A percentile compares a stretch with the other conserved stretches of the same genome.
These are phyloP conservation scores for Formicarius rufipectus DNA, from an alignment of 2,113 vertebrate genomes.

Conservation along the genomic window DNA sequence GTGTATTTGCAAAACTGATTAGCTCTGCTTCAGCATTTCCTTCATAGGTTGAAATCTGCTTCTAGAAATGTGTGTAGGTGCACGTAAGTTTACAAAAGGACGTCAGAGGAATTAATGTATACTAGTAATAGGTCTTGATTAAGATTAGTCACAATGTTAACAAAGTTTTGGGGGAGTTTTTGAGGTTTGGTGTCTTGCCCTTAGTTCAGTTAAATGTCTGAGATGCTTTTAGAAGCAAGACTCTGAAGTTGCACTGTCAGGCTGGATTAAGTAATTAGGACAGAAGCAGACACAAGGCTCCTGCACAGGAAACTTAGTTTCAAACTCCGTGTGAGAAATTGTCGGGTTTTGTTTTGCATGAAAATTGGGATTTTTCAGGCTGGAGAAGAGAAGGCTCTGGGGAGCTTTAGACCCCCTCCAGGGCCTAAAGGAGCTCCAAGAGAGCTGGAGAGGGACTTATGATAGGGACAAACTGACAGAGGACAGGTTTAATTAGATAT, in stretches of 20 bases:
- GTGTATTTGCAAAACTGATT: constrained; percentile 1
- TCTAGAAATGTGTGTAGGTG: background rate
- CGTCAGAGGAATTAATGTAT: background rate
- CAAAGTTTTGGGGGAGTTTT: background rate
- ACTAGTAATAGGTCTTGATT: background rate
- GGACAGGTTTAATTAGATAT: background rate
- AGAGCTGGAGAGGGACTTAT: background rate
- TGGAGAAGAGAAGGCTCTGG: background rate
- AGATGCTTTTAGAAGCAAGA: background rate
- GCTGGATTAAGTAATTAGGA: background rate
- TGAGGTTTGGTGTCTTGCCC: background rate
- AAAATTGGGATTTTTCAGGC: background rate
- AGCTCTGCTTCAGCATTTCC: background rate
- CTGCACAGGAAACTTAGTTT: background rate
- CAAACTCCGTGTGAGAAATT: background rate
- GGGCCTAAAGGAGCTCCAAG: background rate
- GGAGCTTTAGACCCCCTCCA: background rate
- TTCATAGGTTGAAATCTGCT: background rate
- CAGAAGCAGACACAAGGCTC: background rate
- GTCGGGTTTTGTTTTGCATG: background rate
- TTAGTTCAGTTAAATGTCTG: background rate
- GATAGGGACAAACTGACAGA: background rate
- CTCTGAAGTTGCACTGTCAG: background rate
- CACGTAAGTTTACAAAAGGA: background rate
- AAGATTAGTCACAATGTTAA: background rate